Base-by-base conservation (phyloP, 1,140 invertebrate species). In the Artemia franciscana region DNA sequence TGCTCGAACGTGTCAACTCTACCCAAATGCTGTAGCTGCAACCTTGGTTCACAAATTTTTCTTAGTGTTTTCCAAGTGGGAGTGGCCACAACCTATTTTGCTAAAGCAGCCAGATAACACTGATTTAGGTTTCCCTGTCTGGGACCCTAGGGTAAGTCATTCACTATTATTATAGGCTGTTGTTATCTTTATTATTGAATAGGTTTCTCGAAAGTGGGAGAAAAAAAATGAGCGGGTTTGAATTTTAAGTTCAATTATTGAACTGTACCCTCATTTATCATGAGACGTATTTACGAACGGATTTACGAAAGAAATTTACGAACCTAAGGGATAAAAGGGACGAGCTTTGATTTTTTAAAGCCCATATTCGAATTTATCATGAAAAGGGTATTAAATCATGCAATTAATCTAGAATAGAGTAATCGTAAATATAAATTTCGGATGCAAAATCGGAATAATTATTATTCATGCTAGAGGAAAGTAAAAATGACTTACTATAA, bases 11-110 rank as follows among this genome's bases (percentile, higher is more conserved):
- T 99, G 95, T 74, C 96, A 99, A 73, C 76, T 99, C 3, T 99
- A 98, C 77, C 96, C 96, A 1, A 95, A 96, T 77, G 94, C 95
- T 0, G 80, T 86, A 58, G 86, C 95, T 5, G 84, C 94, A 0
- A 95, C 90, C 5, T 74, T 99, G 64, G 84, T 99, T 60, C 86
- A 96, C 73, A 98, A 97, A 75, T 98, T 99, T 78, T 99, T 99
- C 74, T 79, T 96, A 23, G 89, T 99, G 9, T 98, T 94, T 73
- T 89, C 88, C 23, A 84, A 90, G 70, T 96, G 92, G 92, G 89
- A 93, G 70, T 98, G 94, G 95, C 94, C 94, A 0, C 88, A 95
- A 71, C 94, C 94, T 0, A 91, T 98, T 4, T 76, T 98, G 64
- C 79, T 98, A 5, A 96, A 96, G 70, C 86, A 90, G 69, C 86